A percentile compares a stretch with the other conserved stretches of the same genome.
These are phyloP conservation scores for Serranus cabrilla DNA, from an alignment of 2,797 vertebrate genomes.

Conservation along the genomic window DNA sequence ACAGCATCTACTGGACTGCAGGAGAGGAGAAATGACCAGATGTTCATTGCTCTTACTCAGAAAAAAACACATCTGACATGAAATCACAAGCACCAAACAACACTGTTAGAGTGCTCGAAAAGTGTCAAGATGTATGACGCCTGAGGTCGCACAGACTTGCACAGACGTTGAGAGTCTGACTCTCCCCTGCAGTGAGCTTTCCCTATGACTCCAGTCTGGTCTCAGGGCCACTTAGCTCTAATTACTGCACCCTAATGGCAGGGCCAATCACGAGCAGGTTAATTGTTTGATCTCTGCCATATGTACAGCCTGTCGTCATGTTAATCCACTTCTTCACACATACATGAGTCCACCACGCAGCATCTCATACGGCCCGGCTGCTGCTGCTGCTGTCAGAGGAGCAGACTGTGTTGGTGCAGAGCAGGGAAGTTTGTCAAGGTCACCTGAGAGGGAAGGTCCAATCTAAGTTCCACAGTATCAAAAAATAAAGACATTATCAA, in stretches of 20 bases:
- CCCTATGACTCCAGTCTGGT: constrained; percentile 64
- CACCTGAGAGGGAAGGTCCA: constrained; percentile 39
- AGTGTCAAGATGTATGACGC: constrained; percentile 30
- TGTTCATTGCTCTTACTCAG: background rate
- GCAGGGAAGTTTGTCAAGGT: constrained; percentile 64
- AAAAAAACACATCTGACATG: constrained; percentile 5
- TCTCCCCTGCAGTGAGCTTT: constrained; percentile 54
- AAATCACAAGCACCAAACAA: background rate
- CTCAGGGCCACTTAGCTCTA: constrained; percentile 81
- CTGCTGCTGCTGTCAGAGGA: constrained; percentile 50
- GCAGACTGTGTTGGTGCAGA: constrained; percentile 22
- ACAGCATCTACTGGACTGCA: background rate
- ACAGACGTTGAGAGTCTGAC: constrained; percentile 60
- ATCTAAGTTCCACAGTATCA: background rate
- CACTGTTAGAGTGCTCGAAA: constrained; percentile 19
- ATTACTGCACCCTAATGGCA: constrained; percentile 82
- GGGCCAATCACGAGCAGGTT: constrained; percentile 84
- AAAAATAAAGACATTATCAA: background rate
- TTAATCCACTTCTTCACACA: constrained; percentile 68
- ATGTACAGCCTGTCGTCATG: constrained; percentile 78
- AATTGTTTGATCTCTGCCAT: constrained; percentile 89
- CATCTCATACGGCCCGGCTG: constrained; percentile 46
- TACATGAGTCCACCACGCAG: constrained; percentile 24
- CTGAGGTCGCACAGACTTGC: constrained; percentile 42
- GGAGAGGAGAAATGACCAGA: background rate